phyloP scores from a whole-genome alignment of 2,113 vertebrate species.

The Asarcornis scutulata region DNA sequence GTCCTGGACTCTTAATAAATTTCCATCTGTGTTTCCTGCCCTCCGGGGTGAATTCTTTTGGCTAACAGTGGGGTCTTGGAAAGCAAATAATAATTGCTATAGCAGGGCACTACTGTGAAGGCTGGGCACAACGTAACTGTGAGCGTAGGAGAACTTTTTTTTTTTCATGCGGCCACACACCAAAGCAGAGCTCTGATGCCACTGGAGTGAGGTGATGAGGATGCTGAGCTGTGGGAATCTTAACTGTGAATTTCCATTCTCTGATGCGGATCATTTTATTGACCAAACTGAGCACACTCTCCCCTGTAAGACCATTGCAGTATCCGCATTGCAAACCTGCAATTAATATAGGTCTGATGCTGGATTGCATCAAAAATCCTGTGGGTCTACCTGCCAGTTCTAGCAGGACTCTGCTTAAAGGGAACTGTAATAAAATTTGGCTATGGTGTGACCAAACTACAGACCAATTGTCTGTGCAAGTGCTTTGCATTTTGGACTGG shows the following conservation, averaged over 20 bases:
- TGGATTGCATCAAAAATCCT: not conserved
- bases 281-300: not conserved
- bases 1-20: slow-evolving; percentile 35
- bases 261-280: not conserved
- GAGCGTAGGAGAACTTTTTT: not conserved
- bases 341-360: not conserved
- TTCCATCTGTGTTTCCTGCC: slow-evolving; percentile 60
- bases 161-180: not conserved
- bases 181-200: not conserved
- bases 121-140: not conserved
- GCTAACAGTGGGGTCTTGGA: slow-evolving; percentile 27
- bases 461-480: not conserved
- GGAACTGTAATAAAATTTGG: not conserved
- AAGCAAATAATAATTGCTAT: slow-evolving; percentile 1
- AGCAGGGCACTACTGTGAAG: not conserved
- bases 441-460: not conserved
- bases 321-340: not conserved
- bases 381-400: not conserved
- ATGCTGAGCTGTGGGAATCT: not conserved
- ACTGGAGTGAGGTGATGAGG: not conserved
- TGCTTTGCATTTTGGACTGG: not conserved
- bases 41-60: not conserved
- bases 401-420: not conserved
- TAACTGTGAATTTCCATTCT: not conserved
- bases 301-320: not conserved